A percentile compares a stretch with the other conserved stretches of the same genome.
Conservation (phyloP, 2,113 vertebrate genomes). For the Mixornis gularis region DNA sequence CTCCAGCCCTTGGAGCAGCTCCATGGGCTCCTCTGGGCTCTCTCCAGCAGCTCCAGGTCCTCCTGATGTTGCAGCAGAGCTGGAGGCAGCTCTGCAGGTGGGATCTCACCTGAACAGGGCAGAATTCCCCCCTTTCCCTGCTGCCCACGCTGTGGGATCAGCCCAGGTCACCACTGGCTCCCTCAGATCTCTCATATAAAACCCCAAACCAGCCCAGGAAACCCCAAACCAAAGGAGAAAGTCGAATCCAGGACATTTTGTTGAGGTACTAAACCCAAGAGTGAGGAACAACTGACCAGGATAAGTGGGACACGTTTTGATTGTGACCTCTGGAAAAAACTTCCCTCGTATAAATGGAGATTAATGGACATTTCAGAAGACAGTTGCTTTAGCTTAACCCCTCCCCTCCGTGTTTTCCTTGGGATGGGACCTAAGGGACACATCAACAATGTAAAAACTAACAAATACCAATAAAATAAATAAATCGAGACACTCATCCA, state of each 20-base stretch:
- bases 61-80: fast-evolving
- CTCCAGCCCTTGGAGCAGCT: not conserved
- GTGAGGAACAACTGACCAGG: not conserved
- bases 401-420: not conserved
- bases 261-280: not conserved
- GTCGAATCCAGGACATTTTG: not conserved
- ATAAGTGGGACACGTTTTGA: not conserved
- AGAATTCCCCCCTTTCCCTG: not conserved
- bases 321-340: not conserved
- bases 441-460: not conserved
- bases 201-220: not conserved
- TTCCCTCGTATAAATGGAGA: not conserved
- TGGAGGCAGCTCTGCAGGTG: not conserved
- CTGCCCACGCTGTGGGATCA: not conserved
- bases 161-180: not conserved
- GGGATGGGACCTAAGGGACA: conserved; percentile 1
- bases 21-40: not conserved
- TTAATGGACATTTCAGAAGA: not conserved
- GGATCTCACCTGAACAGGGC: not conserved
- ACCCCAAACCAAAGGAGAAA: not conserved
- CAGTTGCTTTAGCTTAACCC: conserved; percentile 2
- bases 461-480: not conserved
- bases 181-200: not conserved
- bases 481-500: not conserved
- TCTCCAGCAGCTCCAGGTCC: not conserved